phyloP scores from a whole-genome alignment of 2,113 vertebrate species.

The Buteo buteo region DNA sequence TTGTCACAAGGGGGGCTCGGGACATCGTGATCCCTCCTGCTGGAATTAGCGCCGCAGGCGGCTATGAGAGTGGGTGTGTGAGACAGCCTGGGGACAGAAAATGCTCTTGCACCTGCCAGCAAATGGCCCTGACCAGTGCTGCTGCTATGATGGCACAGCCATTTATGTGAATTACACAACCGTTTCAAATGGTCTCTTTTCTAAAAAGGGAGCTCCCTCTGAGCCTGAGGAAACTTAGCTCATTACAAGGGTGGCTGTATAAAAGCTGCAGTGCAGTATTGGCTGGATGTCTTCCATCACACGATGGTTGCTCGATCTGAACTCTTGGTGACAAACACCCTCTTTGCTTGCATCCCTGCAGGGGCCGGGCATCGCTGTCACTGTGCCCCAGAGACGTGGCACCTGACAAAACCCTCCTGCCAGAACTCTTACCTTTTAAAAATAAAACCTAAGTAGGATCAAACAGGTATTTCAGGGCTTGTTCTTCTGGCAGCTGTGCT shows the following conservation, averaged over 20 bases:
- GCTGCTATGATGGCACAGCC: background rate
- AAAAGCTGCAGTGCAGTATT: background rate
- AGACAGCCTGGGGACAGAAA: background rate
- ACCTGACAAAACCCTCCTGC: background rate
- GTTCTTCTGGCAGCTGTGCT: background rate
- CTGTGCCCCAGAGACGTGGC: background rate
- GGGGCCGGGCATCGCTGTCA: background rate
- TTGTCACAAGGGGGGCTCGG: background rate
- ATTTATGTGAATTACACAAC: background rate
- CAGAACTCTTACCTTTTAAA: background rate
- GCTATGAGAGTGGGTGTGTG: background rate
- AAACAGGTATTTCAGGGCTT: background rate
- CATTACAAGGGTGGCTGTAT: background rate
- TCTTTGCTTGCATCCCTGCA: background rate
- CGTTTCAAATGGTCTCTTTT: background rate
- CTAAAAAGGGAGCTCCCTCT: background rate
- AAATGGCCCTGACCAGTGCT: background rate
- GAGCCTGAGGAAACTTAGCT: background rate
- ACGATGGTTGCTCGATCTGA: background rate
- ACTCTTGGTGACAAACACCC: background rate
- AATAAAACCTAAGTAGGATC: background rate
- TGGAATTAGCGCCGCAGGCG: background rate
- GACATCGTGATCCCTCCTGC: constrained; percentile 9
- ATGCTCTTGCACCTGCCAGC: background rate
- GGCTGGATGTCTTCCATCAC: background rate